Base-by-base conservation (phyloP, 2,113 vertebrate species). In the Scopus umbretta region DNA sequence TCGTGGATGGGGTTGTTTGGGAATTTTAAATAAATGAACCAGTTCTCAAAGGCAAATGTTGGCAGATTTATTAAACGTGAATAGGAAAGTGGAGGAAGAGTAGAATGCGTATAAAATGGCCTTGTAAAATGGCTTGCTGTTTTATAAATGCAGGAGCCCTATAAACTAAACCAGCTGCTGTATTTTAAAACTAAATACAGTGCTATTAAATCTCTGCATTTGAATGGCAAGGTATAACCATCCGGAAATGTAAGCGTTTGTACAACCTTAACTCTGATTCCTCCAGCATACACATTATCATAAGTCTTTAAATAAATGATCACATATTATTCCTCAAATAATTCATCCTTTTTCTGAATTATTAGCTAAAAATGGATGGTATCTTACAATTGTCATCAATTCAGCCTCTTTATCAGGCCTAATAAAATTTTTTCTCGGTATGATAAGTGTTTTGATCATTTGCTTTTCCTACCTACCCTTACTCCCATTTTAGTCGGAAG, bases 221-320 rank as follows among this genome's bases (percentile, higher is more conserved):
- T 55, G 61, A 56, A 40, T 53, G 58, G n/a, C 6, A 23, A 68
- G 61, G 9, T 30, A 7, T 4, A 80, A 75, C 45, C 16, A 0
- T 22, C 70, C 4, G 4, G 86, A 83, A 70, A 38, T 3, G 49
- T 3, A 61, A 93, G 56, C 2, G 56, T 89, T 95, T 13, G 10
- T 22, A 10, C 74, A n/a, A 34, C 62, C 78, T 47, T 43, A 73
- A 34, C 91, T 82, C 96, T 2, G 25, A 92, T 87, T 82, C 74
- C 80, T 85, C 67, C 66, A 73, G 74, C 38, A 0, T 91, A 80
- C 86, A 87, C 91, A 47, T 95, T 89, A 79, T 73, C 70, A 7
- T 43, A 81, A 90, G 92, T 9, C 96, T 94, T 96, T 95, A 94
- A 96, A 95, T 92, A 97, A 92, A 91, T 76, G 74, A 95, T 94